Conservation (phyloP, 2,888 invertebrate species). For the Drosophila borborema region DNA sequence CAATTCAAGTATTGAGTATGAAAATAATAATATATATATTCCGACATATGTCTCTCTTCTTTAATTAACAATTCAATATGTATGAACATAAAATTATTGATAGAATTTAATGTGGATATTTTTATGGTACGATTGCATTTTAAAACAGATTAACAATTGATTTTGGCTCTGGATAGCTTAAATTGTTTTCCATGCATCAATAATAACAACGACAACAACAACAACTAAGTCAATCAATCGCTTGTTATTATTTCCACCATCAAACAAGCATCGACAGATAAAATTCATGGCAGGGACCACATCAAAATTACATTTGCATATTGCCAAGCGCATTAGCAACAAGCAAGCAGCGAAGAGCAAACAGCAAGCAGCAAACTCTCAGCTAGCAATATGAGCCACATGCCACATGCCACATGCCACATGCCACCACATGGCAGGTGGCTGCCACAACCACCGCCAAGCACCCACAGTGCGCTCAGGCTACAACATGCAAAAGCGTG, state of each 20-base stretch:
- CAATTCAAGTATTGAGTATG: not conserved
- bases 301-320: constrained; percentile 74
- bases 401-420: too few relatives aligned
- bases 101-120: too few relatives aligned
- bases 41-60: too few relatives aligned
- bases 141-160: not conserved
- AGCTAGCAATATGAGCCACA: constrained; percentile 36
- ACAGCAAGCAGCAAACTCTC: not conserved
- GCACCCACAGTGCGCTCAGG: not conserved
- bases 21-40: too few relatives aligned
- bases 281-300: constrained; percentile 30
- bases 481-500: constrained; percentile 40
- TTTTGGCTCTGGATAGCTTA: not conserved
- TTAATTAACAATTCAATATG: too few relatives aligned
- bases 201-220: not conserved
- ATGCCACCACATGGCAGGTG: constrained; percentile 9
- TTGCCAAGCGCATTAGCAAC: constrained; percentile 47
- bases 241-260: constrained; percentile 34
- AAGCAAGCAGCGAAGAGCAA: too few relatives aligned
- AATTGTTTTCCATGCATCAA: not conserved
- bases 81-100: too few relatives aligned
- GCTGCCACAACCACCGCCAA: not conserved
- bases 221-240: constrained; percentile 42
- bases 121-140: too few relatives aligned
- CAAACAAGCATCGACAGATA: constrained; percentile 26